phyloP scores from a whole-genome alignment of 2,888 invertebrate genomes.

The Caenorhabditis sinica region DNA sequence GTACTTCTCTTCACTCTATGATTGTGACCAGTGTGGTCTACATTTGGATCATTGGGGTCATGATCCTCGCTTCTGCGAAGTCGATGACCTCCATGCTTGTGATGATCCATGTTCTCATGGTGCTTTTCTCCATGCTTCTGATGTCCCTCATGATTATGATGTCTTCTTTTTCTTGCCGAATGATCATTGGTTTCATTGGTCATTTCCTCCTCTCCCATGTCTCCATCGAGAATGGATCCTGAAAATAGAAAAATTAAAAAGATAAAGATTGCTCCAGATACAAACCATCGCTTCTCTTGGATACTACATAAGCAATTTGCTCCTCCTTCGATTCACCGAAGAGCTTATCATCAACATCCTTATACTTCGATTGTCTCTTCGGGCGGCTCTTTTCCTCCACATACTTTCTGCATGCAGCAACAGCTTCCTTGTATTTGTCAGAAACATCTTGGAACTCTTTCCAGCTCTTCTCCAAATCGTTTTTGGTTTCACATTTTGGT shows the following conservation, averaged over 20 bases:
- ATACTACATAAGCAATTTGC: too few relatives aligned
- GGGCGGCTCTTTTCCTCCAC: slow-evolving; percentile 62
- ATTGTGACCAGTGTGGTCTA: slow-evolving; percentile 68
- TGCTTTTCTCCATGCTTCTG: slow-evolving; percentile 34
- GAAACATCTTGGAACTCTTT: slow-evolving; percentile 70
- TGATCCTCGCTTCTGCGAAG: slow-evolving; percentile 41
- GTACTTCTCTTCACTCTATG: slow-evolving; percentile 48
- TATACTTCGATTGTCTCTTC: slow-evolving; percentile 8
- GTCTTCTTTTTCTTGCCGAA: slow-evolving; percentile 37
- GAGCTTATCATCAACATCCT: background rate
- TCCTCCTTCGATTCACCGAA: background rate
- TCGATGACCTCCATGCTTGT: slow-evolving; percentile 36
- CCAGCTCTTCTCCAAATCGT: slow-evolving; percentile 71
- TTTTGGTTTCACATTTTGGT: slow-evolving; percentile 63
- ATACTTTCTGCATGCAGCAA: slow-evolving; percentile 59
- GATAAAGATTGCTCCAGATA: background rate
- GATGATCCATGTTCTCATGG: slow-evolving; percentile 39
- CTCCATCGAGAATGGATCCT: slow-evolving; percentile 52
- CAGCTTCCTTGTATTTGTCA: slow-evolving; percentile 68
- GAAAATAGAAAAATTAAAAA: background rate
- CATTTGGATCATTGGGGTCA: slow-evolving; percentile 50
- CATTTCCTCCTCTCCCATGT: slow-evolving; percentile 27
- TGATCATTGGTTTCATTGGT: slow-evolving; percentile 40
- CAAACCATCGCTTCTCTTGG: background rate
- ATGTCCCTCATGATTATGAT: slow-evolving; percentile 36